A percentile compares a stretch with the other conserved stretches of the same genome.
These are phyloP conservation scores for Tetramorium bicarinatum DNA, from an alignment of 2,888 invertebrate genomes.

Conservation along the genomic window DNA sequence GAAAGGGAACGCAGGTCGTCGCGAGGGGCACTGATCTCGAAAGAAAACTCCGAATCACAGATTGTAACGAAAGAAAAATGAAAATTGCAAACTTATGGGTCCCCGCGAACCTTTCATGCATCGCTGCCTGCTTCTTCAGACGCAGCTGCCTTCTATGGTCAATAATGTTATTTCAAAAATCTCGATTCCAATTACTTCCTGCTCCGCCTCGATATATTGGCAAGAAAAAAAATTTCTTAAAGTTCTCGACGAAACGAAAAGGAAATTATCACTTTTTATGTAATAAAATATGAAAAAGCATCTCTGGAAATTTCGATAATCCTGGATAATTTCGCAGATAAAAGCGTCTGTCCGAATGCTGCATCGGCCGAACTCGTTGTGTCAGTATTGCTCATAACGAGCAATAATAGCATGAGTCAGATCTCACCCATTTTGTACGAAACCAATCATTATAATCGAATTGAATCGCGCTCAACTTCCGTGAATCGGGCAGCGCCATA, in stretches of 20 bases:
- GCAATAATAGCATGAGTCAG: conserved; percentile 66
- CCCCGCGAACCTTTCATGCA: conserved; percentile 56
- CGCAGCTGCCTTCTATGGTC: conserved; percentile 59
- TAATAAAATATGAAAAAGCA: not conserved
- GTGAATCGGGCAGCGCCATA: conserved; percentile 25
- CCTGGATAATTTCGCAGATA: not conserved
- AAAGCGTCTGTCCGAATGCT: not conserved
- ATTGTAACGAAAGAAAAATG: conserved; percentile 69
- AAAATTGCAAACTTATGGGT: conserved; percentile 80
- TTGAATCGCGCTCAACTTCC: conserved; percentile 69
- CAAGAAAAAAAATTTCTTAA: not conserved
- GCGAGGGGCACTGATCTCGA: conserved; percentile 57
- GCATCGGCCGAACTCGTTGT: conserved; percentile 48
- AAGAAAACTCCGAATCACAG: conserved; percentile 69
- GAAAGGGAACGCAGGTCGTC: conserved; percentile 70
- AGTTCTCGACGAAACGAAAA: not conserved
- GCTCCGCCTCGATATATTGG: not conserved
- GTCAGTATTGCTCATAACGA: conserved; percentile 71
- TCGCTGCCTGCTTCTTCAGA: conserved; percentile 48
- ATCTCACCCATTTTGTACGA: conserved; percentile 64
- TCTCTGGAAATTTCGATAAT: not conserved
- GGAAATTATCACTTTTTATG: not conserved
- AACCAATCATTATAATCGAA: conserved; percentile 75
- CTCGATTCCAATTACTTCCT: conserved; percentile 16
- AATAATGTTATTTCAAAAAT: conserved; percentile 29